Base-by-base conservation (phyloP, 2,888 invertebrate genomes). In the Nomada ruficornis region DNA sequence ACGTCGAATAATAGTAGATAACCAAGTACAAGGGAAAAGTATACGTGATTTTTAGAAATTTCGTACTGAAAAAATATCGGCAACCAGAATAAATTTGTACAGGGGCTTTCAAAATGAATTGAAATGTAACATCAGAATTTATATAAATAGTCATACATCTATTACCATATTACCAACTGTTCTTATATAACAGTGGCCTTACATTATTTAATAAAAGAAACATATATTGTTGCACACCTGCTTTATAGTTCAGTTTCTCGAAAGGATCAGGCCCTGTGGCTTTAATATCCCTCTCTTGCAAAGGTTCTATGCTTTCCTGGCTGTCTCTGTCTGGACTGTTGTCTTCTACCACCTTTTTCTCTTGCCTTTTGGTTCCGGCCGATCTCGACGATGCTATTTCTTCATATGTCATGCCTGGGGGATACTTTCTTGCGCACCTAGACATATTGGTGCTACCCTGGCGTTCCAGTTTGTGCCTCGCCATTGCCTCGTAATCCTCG, bases 221-320 rank as follows among this genome's bases (percentile, higher is more conserved):
- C 18, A 29, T 42, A 50, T 64, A 23, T 47, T 23, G 15, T 11
- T 55, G 72, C 91, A 91, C 83, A 94, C 94, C 94, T 85, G 91
- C 91, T 90, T 92, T 94, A 85, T 94, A 94, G 85, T 94, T 93
- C 36, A 94, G 90, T 88, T 94, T 94, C 55, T 95, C 94, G 74
- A 94, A 94, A 23, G 94, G 94, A 88, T 94, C 94, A 0, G 94
- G 94, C 5, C 94, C 94, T 15, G 93, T 94, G 2, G 94, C 94
- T 82, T 93, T 93, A 50, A 94, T 89, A 71, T 94, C 93, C 76
- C 93, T 92, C 42, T 94, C 93, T 47, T 94, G 91, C 11, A 93
- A 87, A 0, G 93, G 92, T 77, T 94, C 94, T 86, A 92, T 91
- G 54, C 92, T 93, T 71, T 92, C 93, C 36, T 91, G 77, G 60